phyloP scores from a whole-genome alignment of 2,888 invertebrate species.

The Parapristionchus giblindavisi region DNA sequence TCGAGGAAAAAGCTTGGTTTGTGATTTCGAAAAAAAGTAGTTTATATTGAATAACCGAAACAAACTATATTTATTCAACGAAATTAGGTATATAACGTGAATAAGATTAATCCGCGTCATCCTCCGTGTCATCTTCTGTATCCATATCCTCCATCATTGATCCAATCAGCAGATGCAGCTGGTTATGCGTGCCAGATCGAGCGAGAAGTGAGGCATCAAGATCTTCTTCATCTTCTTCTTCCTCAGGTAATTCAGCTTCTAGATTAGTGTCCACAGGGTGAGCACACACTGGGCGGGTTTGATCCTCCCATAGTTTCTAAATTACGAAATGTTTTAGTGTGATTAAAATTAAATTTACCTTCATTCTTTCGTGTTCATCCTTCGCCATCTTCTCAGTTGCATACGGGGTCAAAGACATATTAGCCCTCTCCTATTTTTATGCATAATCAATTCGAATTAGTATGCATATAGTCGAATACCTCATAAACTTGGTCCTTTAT shows the following conservation, averaged over 20 bases:
- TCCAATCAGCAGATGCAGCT: no score
- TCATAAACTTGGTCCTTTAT: not conserved
- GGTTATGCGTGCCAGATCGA: no score
- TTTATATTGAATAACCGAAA: no score
- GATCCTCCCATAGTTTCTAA: not conserved
- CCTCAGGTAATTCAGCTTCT: not conserved
- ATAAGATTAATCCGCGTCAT: no score
- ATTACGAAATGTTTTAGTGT: not conserved
- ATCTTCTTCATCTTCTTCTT: slow-evolving; percentile 2
- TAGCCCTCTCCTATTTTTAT: no score
- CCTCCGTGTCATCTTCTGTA: no score
- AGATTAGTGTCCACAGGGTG: not conserved
- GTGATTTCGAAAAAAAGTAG: no score
- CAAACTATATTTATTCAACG: no score
- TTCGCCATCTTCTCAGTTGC: not conserved
- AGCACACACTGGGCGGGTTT: not conserved
- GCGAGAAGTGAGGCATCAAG: not conserved
- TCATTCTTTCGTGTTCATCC: not conserved
- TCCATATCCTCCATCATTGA: no score
- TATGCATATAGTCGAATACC: not conserved
- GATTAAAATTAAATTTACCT: not conserved
- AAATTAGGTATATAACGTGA: no score
- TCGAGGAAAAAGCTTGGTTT: no score
- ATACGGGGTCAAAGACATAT: not conserved
- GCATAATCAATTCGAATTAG: no score